Evolutionary conservation across 2,888 invertebrate species (phyloP).

Genomic region (Cordilura impudica): DNA sequence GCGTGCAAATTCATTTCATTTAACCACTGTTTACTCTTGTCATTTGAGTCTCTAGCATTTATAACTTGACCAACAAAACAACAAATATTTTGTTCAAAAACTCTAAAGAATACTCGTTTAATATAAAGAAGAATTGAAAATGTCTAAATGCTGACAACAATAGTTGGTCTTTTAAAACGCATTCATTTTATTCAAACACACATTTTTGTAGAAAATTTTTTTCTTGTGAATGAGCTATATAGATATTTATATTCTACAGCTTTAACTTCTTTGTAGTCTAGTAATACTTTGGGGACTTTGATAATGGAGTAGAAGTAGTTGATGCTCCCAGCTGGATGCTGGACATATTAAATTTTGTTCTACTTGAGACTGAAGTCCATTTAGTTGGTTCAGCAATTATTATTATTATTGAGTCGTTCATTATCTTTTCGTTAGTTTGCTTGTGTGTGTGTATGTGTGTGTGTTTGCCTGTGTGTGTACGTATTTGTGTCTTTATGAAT

Average conservation of each 20-base stretch:
- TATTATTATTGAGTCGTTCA: constrained; percentile 43
- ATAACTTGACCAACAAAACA: constrained; percentile 1
- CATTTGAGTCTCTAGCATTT: constrained; percentile 27
- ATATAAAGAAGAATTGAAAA: constrained; percentile 54
- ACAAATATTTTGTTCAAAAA: too few relatives aligned
- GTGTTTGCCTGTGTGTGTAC: too few relatives aligned
- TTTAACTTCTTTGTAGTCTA: constrained; percentile 31
- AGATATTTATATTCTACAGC: too few relatives aligned
- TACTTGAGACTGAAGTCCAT: constrained; percentile 13
- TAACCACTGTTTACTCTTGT: constrained; percentile 1
- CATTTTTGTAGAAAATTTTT: constrained; percentile 5
- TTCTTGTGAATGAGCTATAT: not conserved
- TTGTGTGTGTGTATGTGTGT: not conserved
- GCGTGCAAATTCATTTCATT: too few relatives aligned
- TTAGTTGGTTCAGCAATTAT: constrained; percentile 50
- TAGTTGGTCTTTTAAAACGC: constrained; percentile 52
- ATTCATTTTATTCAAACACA: constrained; percentile 52
- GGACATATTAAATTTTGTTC: constrained; percentile 7
- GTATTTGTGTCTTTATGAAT: too few relatives aligned
- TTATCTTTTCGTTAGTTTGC: too few relatives aligned
- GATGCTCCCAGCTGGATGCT: constrained; percentile 46
- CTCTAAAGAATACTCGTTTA: too few relatives aligned
- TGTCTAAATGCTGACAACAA: constrained; percentile 57
- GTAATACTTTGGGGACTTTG: constrained; percentile 8
- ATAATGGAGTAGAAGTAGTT: not conserved